Evolutionary conservation across 2,113 vertebrate species (phyloP), one percentile per base, ranked within the genome.

Genomic region (Petaurus breviceps): DNA sequence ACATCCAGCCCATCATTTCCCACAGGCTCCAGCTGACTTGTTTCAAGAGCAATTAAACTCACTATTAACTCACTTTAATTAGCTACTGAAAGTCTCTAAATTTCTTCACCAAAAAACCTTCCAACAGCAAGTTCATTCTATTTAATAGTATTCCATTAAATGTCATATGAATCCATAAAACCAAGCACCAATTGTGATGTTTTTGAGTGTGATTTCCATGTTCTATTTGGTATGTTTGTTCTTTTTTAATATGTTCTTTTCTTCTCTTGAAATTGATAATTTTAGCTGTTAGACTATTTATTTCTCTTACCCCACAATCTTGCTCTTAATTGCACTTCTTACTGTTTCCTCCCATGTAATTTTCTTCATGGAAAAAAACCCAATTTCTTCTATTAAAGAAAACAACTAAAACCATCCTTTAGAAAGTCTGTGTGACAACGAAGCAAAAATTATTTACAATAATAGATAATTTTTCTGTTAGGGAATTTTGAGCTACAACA

Each of bases 61-160:
- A 92, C 94, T 95, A 97, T 96, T 97, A 97, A 94, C 55, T 95
- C 95, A 95, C 95, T 91, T 91, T 96, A 97, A 96, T 95, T 92
- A 95, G 95, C 46, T 97, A 90, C 95, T 96, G 95, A 97, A 93
- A 8, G 93, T 57, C 93, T 97, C 96, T 96, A 97, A 95, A 90
- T 2, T 3, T 94, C 61, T 51, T 6, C 68, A 92, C 94, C 93
- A 95, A 52, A 92, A 91, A 91, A 91, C 47, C 90, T 92, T 51
- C 43, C 0, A 2, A 50, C 89, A 96, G 95, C 55, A 96, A 95
- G 90, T 50, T 47, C 95, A 26, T 52, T 12, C 0, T 89, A 84
- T 93, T 97, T 89, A 55, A 49, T 51, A 0, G 0, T 7, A 16
- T 68, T 92, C 91, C 93, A 92, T 89, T 54, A 96, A 90, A 89